These are phyloP conservation scores for Scylla paramamosain DNA, from an alignment of 1,140 invertebrate species.

Conservation along the genomic window DNA sequence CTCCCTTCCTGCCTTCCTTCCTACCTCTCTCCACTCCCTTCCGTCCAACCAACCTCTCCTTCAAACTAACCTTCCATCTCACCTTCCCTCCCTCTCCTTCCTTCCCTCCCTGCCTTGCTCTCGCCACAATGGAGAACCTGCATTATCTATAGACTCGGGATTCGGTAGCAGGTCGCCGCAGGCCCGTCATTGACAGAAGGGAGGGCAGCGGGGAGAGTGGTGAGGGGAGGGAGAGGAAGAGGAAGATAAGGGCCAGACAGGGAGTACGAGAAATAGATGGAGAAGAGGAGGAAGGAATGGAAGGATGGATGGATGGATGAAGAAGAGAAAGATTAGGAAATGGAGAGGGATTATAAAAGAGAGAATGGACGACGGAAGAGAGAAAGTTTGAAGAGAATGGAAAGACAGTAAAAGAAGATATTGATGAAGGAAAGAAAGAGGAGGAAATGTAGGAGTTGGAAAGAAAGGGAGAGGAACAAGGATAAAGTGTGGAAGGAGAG, in stretches of 20 bases:
- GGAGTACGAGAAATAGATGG: neutral
- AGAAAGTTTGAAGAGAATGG: neutral
- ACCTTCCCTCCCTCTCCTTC: neutral
- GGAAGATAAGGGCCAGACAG: neutral
- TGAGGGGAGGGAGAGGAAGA: neutral
- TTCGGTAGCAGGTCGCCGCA: too few relatives aligned
- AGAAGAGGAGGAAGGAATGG: neutral
- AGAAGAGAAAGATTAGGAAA: neutral
- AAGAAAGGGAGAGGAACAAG: too few relatives aligned
- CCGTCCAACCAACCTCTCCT: too few relatives aligned
- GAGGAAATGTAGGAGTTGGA: too few relatives aligned
- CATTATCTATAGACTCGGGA: too few relatives aligned
- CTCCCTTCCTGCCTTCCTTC: neutral
- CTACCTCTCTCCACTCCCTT: neutral
- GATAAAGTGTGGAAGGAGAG: too few relatives aligned
- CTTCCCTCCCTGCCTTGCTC: neutral
- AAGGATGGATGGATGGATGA: neutral
- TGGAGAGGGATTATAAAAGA: neutral
- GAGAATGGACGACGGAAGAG: neutral
- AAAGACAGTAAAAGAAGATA: neutral
- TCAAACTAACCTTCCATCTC: too few relatives aligned
- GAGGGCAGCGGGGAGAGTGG: neutral
- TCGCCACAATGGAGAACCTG: too few relatives aligned
- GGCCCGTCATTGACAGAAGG: neutral
- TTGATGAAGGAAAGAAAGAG: neutral